Percentiles rank a stretch among this genome's conserved stretches.
phyloP scores from a whole-genome alignment of 2,113 vertebrate genomes.

The Cathartes aura region DNA sequence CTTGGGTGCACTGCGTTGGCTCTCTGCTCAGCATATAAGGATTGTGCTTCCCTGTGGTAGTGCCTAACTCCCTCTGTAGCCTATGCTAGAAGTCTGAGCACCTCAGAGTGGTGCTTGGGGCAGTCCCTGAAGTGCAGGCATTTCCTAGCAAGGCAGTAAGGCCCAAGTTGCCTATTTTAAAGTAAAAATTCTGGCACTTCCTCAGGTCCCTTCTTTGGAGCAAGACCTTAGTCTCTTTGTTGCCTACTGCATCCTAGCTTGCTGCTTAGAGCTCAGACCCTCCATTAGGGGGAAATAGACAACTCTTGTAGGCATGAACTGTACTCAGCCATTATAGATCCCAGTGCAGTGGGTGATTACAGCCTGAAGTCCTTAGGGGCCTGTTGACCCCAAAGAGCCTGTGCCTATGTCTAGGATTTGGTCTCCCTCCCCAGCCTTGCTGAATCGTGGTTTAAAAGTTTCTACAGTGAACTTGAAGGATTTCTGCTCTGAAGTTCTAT shows the following conservation, averaged over 20 bases:
- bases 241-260: background rate
- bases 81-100: background rate
- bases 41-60: background rate
- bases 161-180: background rate
- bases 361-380: background rate
- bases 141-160: background rate
- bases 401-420: background rate
- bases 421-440: background rate
- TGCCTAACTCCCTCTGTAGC: background rate
- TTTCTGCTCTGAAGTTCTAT: background rate
- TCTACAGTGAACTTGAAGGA: background rate
- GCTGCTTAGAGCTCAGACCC: background rate
- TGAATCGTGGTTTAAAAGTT: background rate
- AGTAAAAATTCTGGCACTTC: background rate
- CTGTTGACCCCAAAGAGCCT: background rate
- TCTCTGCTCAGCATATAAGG: background rate
- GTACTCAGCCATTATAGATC: background rate
- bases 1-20: too few species aligned
- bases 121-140: background rate
- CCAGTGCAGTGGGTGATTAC: background rate
- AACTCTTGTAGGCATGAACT: background rate
- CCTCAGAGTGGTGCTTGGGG: background rate
- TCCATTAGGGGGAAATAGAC: background rate
- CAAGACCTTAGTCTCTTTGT: background rate
- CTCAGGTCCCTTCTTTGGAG: background rate